A percentile compares a stretch with the other conserved stretches of the same genome.
Evolutionary conservation across 53 echinoderm and acorn worm genomes (phyloP).

Genomic region (Temnopleurus reevesii): DNA sequence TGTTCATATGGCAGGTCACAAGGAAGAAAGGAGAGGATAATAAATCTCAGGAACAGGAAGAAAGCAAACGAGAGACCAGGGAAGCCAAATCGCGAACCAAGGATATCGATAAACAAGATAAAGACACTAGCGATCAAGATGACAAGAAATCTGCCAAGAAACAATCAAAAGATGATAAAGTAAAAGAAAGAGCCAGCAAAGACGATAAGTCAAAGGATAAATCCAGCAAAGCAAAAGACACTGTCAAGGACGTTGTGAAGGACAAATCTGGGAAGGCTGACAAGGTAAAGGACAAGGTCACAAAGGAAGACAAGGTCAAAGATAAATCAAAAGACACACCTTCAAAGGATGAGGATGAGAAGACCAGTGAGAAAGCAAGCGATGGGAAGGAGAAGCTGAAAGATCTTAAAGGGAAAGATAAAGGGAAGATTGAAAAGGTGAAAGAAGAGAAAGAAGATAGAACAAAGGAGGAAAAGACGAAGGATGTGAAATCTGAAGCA

Average conservation of each 20-base stretch:
- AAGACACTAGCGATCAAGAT: constrained; percentile 38
- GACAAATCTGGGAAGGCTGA: constrained; percentile 1
- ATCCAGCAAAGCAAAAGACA: constrained; percentile 32
- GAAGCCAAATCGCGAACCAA: constrained; percentile 18
- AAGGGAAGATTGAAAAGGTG: constrained; percentile 44
- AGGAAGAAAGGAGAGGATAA: constrained; percentile 41
- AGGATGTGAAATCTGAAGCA: too few species aligned
- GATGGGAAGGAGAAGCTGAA: constrained; percentile 45
- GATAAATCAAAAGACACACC: background rate
- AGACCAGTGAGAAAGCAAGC: constrained; percentile 15
- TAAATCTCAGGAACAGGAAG: constrained; percentile 31
- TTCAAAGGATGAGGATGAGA: constrained; percentile 42
- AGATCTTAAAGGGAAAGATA: constrained; percentile 63
- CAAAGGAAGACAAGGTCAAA: background rate
- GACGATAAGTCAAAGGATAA: constrained; percentile 38
- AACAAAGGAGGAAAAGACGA: constrained; percentile 42
- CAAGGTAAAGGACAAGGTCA: background rate
- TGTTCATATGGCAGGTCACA: constrained; percentile 4
- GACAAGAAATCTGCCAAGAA: constrained; percentile 44
- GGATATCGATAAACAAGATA: constrained; percentile 60
- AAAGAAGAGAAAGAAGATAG: constrained; percentile 47
- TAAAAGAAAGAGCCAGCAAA: background rate
- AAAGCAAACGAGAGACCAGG: constrained; percentile 40
- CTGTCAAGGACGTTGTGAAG: constrained; percentile 2
- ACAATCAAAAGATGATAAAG: constrained; percentile 28